phyloP scores from a whole-genome alignment of 53 echinoderm and acorn worm genomes.

The Temnopleurus reevesii region DNA sequence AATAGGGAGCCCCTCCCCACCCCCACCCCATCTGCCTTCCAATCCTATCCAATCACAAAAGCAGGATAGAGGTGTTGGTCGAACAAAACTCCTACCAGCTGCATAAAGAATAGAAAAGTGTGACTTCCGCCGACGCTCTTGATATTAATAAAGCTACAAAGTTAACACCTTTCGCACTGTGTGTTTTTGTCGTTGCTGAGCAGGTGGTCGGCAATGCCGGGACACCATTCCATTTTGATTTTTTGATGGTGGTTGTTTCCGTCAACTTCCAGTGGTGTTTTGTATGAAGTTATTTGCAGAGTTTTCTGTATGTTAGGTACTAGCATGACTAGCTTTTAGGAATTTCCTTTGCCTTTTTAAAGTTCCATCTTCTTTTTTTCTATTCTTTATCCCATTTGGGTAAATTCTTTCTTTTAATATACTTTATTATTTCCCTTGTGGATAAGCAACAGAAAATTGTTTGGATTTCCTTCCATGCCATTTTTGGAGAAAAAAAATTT shows the following conservation, averaged over 20 bases:
- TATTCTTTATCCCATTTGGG: too few species aligned
- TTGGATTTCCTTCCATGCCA: too few species aligned
- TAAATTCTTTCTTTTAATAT: too few species aligned
- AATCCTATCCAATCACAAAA: neutral
- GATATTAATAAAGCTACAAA: constrained; percentile 28
- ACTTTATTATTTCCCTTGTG: too few species aligned
- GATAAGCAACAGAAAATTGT: too few species aligned
- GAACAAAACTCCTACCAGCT: neutral
- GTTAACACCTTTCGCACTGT: constrained; percentile 1
- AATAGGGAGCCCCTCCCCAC: neutral
- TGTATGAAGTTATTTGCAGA: neutral
- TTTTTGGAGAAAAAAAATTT: too few species aligned
- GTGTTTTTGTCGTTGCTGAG: neutral
- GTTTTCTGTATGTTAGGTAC: too few species aligned
- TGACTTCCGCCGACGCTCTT: neutral
- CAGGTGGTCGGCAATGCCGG: neutral
- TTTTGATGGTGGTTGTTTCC: neutral
- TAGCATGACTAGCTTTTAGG: too few species aligned
- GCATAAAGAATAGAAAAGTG: neutral
- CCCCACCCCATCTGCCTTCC: neutral
- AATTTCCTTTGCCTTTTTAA: too few species aligned
- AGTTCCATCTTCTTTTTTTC: neutral
- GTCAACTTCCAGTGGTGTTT: neutral
- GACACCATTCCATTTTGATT: neutral
- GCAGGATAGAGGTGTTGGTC: neutral